Evolutionary conservation across 2,797 vertebrate genomes (phyloP).

Genomic region (Spheniscus humboldti): DNA sequence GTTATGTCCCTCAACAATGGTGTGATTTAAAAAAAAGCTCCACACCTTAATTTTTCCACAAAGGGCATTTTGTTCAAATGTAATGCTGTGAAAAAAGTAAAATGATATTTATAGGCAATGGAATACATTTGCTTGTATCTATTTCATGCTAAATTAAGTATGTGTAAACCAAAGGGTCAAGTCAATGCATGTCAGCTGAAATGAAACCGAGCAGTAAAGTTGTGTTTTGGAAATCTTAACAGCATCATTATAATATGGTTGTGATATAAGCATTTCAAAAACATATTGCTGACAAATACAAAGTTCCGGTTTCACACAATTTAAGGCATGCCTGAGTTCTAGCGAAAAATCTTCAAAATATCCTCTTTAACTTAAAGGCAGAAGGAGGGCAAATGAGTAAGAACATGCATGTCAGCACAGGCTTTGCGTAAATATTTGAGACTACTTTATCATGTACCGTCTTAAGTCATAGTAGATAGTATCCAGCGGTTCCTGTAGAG

Average conservation of each 20-base stretch:
- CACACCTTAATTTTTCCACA: neutral
- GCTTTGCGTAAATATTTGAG: neutral
- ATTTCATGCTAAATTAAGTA: slow-evolving; percentile 21
- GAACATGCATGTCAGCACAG: neutral
- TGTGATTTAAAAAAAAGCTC: neutral
- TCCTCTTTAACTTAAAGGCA: neutral
- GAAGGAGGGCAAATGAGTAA: neutral
- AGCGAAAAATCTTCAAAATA: neutral
- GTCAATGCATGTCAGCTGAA: slow-evolving; percentile 2
- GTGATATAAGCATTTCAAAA: slow-evolving; percentile 13
- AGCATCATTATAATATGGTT: neutral
- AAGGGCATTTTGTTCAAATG: neutral
- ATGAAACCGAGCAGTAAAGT: neutral
- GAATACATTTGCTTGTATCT: neutral
- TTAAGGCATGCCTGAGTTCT: neutral
- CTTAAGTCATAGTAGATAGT: neutral
- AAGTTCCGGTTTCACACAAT: neutral
- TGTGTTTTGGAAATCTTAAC: neutral
- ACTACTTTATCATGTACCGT: neutral
- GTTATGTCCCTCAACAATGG: neutral
- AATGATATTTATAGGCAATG: neutral
- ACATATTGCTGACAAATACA: neutral
- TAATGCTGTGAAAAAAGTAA: neutral
- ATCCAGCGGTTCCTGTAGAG: neutral
- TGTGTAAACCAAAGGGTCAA: neutral